These are phyloP conservation scores for Xestia sexstrigata DNA, from an alignment of 2,888 invertebrate genomes.

Conservation along the genomic window DNA sequence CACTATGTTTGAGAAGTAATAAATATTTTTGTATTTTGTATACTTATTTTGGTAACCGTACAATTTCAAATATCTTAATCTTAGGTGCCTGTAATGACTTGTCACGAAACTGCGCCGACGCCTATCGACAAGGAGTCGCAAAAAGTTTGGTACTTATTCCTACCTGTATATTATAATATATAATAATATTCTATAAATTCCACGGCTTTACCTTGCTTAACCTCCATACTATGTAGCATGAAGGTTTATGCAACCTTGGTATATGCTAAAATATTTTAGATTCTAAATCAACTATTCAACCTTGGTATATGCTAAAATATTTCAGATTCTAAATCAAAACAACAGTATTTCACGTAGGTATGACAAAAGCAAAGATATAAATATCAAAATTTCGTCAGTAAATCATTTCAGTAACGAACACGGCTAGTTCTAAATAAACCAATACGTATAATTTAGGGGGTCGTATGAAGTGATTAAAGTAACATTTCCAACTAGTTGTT, in stretches of 20 bases:
- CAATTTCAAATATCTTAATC: neutral
- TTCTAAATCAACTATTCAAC: neutral
- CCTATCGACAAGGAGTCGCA: neutral
- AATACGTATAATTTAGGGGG: constrained; percentile 83
- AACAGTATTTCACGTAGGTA: constrained; percentile 16
- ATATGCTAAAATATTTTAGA: constrained; percentile 3
- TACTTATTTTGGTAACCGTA: neutral
- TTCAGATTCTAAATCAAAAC: constrained; percentile 23
- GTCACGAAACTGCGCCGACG: neutral
- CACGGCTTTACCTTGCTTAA: neutral
- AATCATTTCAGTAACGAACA: constrained; percentile 80
- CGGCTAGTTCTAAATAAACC: constrained; percentile 80
- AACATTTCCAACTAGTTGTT: constrained; percentile 84
- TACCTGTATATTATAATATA: too few species aligned
- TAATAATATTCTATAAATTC: neutral
- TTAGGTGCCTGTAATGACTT: neutral
- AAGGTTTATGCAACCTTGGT: neutral
- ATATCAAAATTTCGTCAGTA: constrained; percentile 77
- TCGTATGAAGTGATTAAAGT: constrained; percentile 89
- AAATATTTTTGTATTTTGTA: too few species aligned
- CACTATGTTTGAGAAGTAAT: too few species aligned
- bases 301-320: constrained; percentile 5
- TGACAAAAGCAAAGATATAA: constrained; percentile 65
- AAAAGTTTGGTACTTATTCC: neutral
- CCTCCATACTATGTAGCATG: neutral